Evolutionary conservation across 2,113 vertebrate species (phyloP).

Genomic region (Bubalus kerabau): DNA sequence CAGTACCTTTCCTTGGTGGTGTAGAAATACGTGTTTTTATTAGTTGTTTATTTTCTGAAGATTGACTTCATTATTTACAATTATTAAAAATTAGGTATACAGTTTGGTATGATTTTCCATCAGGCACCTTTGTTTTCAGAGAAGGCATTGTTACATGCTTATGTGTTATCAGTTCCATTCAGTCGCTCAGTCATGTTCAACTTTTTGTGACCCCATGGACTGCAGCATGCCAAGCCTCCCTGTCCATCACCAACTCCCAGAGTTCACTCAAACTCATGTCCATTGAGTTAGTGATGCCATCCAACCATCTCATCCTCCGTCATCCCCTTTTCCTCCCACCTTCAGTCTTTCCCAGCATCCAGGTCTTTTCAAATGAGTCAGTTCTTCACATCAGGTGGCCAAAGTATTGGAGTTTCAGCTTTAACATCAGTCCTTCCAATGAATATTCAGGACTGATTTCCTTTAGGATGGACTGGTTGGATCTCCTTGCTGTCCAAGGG

Average conservation of each 20-base stretch:
- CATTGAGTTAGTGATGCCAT: background rate
- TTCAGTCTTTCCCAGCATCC: background rate
- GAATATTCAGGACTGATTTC: background rate
- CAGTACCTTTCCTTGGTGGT: background rate
- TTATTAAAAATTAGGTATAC: background rate
- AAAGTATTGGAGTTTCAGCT: background rate
- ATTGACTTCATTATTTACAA: background rate
- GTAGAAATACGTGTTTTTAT: background rate
- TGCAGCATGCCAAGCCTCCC: background rate
- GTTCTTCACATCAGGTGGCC: background rate
- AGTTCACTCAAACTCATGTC: background rate
- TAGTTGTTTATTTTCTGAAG: conserved; percentile 3
- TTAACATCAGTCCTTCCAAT: background rate
- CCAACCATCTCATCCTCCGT: background rate
- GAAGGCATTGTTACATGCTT: background rate
- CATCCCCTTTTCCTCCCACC: background rate
- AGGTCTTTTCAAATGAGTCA: background rate
- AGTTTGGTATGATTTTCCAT: background rate
- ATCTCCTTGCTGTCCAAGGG: background rate
- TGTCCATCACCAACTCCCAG: background rate
- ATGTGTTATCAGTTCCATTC: background rate
- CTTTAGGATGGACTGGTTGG: background rate
- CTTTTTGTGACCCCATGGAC: background rate
- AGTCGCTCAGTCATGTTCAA: background rate
- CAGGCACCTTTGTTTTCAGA: background rate